Conservation (phyloP, 2,888 invertebrate genomes). For the Polyploca ridens region DNA sequence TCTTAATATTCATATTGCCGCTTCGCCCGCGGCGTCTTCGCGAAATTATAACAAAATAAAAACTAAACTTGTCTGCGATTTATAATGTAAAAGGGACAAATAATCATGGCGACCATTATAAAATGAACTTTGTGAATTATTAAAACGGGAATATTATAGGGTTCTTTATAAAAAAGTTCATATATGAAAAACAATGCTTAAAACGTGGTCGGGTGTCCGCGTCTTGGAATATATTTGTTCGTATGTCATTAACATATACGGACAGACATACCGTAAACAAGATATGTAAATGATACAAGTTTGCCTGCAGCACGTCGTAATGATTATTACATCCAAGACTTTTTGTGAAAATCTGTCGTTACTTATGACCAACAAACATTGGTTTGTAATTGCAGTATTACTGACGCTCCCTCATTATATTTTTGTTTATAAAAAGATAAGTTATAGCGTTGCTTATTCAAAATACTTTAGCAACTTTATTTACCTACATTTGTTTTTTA, state of each 20-base stretch:
- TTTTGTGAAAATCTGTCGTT: constrained; percentile 36
- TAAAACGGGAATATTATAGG: constrained; percentile 20
- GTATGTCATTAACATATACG: constrained; percentile 69
- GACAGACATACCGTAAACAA: constrained; percentile 71
- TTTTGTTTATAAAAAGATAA: background rate
- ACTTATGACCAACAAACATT: constrained; percentile 13
- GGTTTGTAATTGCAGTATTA: constrained; percentile 12
- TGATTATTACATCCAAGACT: constrained; percentile 48
- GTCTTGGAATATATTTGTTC: constrained; percentile 69
- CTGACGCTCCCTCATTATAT: constrained; percentile 1
- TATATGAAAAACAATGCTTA: constrained; percentile 58
- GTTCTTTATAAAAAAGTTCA: constrained; percentile 40
- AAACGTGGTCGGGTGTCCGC: constrained; percentile 49
- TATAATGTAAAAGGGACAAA: constrained; percentile 72
- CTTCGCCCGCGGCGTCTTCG: constrained; percentile 74
- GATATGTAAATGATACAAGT: constrained; percentile 71
- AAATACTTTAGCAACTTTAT: constrained; percentile 2
- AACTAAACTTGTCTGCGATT: constrained; percentile 66
- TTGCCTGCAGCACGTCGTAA: constrained; percentile 48
- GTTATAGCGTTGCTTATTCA: background rate
- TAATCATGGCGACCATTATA: constrained; percentile 46
- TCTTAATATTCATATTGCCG: constrained; percentile 76
- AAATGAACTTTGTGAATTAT: constrained; percentile 35
- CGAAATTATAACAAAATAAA: constrained; percentile 82
- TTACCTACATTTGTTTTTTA: background rate